A percentile compares a stretch with the other conserved stretches of the same genome.
Evolutionary conservation across 1,140 invertebrate species (phyloP).

Genomic region (Diprion similis): DNA sequence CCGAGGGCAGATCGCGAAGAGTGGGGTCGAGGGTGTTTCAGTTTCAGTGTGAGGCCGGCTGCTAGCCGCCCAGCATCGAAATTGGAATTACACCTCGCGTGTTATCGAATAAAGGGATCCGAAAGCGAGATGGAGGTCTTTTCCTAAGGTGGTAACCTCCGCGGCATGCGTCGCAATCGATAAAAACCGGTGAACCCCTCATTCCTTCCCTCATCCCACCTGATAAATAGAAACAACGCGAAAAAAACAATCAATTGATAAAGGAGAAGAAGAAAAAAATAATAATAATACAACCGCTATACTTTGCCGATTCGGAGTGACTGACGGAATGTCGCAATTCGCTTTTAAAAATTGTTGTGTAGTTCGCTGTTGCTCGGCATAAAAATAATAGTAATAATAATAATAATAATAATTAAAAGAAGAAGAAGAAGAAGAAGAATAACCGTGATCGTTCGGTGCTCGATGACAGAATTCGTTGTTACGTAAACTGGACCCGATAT

Average conservation of each 20-base stretch:
- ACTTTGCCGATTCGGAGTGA: too few relatives aligned
- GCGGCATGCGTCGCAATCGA: conserved; percentile 42
- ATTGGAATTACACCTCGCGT: conserved; percentile 37
- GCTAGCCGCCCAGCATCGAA: conserved; percentile 56
- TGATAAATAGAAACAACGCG: background rate
- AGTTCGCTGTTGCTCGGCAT: too few relatives aligned
- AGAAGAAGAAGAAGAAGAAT: background rate
- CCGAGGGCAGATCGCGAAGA: background rate
- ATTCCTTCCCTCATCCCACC: background rate
- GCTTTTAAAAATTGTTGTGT: too few relatives aligned
- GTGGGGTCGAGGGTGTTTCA: conserved; percentile 6
- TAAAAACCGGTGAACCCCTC: conserved; percentile 25
- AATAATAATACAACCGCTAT: background rate
- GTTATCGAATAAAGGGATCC: conserved; percentile 23
- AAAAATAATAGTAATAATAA: too few relatives aligned
- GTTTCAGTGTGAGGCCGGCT: conserved; percentile 58
- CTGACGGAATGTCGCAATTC: too few relatives aligned
- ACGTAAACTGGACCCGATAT: too few relatives aligned
- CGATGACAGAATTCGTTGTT: too few relatives aligned
- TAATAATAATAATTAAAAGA: background rate
- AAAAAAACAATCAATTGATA: background rate
- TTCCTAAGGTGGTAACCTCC: conserved; percentile 21
- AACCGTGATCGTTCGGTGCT: too few relatives aligned
- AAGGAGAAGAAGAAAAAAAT: background rate
- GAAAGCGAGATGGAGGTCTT: conserved; percentile 14